Evolutionary conservation across 2,113 vertebrate species (phyloP).

Genomic region (Datnioides undecimradiatus): DNA sequence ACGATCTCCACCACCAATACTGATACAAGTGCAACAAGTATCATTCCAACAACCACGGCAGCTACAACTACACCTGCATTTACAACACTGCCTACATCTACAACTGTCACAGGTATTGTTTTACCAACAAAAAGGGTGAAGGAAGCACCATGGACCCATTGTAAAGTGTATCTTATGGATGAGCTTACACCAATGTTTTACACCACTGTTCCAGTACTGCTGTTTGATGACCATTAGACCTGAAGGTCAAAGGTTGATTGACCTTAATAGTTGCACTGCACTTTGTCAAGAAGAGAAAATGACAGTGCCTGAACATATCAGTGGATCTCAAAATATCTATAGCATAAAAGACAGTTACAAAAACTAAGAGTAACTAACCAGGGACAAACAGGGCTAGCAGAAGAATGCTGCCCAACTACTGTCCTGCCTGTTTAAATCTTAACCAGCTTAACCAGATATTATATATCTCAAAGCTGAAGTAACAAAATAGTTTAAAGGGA

Average conservation of each 20-base stretch:
- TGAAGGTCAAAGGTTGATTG: background rate
- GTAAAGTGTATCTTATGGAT: background rate
- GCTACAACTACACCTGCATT: background rate
- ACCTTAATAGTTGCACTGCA: background rate
- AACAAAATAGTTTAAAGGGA: background rate
- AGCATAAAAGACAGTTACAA: too few species aligned
- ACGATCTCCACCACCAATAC: background rate
- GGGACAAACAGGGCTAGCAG: too few species aligned
- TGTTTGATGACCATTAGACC: background rate
- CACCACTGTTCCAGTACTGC: background rate
- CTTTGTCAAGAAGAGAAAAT: background rate
- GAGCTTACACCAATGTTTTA: background rate
- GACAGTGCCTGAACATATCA: too few species aligned
- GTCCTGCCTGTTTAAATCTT: background rate
- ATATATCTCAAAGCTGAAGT: background rate
- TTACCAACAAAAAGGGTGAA: background rate
- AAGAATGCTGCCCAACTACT: background rate
- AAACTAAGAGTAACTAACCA: too few species aligned
- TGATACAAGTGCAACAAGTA: background rate
- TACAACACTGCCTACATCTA: background rate
- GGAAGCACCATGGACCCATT: background rate
- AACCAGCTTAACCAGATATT: background rate
- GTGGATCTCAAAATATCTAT: too few species aligned
- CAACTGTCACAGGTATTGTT: slow-evolving; percentile 8
- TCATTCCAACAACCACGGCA: background rate